Evolutionary conservation across 2,113 vertebrate genomes (phyloP).

Genomic region (Beaufortia kweichowensis): DNA sequence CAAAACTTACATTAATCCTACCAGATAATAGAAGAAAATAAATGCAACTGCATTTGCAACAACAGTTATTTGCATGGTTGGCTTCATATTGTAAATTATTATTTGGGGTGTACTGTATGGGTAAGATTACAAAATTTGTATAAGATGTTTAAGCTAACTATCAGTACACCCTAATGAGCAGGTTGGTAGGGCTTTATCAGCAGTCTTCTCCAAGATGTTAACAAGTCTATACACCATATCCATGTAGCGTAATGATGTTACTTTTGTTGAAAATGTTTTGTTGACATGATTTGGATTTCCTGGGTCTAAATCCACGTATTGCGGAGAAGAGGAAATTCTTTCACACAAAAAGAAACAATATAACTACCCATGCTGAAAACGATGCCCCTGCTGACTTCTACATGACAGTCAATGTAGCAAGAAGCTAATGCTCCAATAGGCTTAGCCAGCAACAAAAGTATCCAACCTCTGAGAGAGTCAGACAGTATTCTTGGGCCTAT

Average conservation of each 20-base stretch:
- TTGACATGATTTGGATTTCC: constrained; percentile 66
- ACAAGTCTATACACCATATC: constrained; percentile 41
- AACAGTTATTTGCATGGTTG: too few relatives aligned
- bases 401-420: constrained; percentile 70
- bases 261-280: constrained; percentile 60
- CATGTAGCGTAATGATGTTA: constrained; percentile 50
- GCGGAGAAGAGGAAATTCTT: constrained; percentile 64
- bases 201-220: constrained; percentile 19
- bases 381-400: constrained; percentile 74
- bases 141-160: neutral
- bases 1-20: too few relatives aligned
- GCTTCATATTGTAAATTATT: neutral
- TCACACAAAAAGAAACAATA: constrained; percentile 71
- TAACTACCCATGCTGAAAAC: constrained; percentile 73
- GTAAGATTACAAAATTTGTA: neutral
- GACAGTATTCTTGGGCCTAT: constrained; percentile 64
- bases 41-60: too few relatives aligned
- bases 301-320: constrained; percentile 67
- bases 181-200: constrained; percentile 23
- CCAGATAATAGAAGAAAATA: too few relatives aligned
- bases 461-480: constrained; percentile 64
- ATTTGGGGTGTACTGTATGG: neutral
- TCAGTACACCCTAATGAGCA: constrained; percentile 31
- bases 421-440: constrained; percentile 70
- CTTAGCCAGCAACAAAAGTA: constrained; percentile 75